phyloP scores from a whole-genome alignment of 92 coral and sea anemone genomes.

The Zoanthus gigantus region DNA sequence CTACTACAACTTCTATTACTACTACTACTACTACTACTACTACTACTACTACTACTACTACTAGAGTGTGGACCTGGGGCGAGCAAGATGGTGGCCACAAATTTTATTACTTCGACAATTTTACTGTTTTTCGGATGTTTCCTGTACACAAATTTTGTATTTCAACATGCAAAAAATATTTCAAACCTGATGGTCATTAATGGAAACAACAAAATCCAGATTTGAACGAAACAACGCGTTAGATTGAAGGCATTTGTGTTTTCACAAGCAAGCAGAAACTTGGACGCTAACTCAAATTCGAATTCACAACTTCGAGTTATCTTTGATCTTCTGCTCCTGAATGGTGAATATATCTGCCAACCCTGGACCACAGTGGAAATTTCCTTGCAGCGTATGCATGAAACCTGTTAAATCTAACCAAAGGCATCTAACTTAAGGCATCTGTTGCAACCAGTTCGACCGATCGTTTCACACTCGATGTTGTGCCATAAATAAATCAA shows the following conservation, averaged over 20 bases:
- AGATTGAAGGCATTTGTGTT: conserved; percentile 39
- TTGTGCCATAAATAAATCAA: conserved; percentile 29
- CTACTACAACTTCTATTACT: too few species aligned
- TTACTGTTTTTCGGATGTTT: conserved; percentile 15
- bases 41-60: too few species aligned
- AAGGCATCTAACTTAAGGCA: too few species aligned
- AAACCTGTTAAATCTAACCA: neutral
- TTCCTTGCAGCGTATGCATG: conserved; percentile 44
- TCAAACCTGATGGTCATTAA: conserved; percentile 15
- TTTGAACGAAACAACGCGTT: conserved; percentile 45
- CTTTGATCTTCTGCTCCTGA: conserved; percentile 23
- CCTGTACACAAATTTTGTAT: conserved; percentile 19
- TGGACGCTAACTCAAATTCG: conserved; percentile 43
- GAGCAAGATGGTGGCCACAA: conserved; percentile 21
- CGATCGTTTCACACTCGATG: conserved; percentile 49
- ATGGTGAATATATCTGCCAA: conserved; percentile 47
- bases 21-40: too few species aligned
- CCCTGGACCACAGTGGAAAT: conserved; percentile 51
- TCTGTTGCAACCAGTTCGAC: neutral
- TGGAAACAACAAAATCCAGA: conserved; percentile 51
- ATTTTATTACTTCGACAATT: neutral
- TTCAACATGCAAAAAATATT: conserved; percentile 25
- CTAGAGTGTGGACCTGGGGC: too few species aligned
- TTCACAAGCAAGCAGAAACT: conserved; percentile 21
- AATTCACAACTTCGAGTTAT: conserved; percentile 7